A percentile compares a stretch with the other conserved stretches of the same genome.
Conservation (phyloP, 2,888 invertebrate species). For the Podabrus alpinus region DNA sequence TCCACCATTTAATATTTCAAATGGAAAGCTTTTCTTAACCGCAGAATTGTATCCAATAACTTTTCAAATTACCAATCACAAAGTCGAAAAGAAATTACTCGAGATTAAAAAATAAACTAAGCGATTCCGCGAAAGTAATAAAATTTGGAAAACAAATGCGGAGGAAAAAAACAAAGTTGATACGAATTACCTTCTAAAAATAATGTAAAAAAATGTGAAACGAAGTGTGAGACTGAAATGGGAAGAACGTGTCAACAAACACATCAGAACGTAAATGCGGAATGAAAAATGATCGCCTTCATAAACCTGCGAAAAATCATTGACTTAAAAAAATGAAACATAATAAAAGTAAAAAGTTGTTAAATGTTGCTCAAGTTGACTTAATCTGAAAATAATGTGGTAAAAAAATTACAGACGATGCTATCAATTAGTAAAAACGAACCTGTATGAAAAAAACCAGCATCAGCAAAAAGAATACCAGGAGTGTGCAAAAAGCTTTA, state of each 20-base stretch:
- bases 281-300: neutral
- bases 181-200: neutral
- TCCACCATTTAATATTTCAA: neutral
- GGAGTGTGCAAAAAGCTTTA: neutral
- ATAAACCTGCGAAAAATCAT: neutral
- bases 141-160: neutral
- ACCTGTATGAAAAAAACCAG: neutral
- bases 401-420: neutral
- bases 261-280: neutral
- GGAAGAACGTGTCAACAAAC: neutral
- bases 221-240: neutral
- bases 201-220: neutral
- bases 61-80: neutral
- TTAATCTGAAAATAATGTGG: neutral
- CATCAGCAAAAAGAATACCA: neutral
- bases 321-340: neutral
- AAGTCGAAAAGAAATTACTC: no score
- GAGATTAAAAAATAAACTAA: no score
- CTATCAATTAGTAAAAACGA: neutral
- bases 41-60: neutral
- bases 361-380: neutral
- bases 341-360: neutral
- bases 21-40: neutral
- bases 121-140: no score
- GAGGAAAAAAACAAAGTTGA: neutral